phyloP scores from a whole-genome alignment of 2,797 vertebrate species.

The Pygocentrus nattereri region DNA sequence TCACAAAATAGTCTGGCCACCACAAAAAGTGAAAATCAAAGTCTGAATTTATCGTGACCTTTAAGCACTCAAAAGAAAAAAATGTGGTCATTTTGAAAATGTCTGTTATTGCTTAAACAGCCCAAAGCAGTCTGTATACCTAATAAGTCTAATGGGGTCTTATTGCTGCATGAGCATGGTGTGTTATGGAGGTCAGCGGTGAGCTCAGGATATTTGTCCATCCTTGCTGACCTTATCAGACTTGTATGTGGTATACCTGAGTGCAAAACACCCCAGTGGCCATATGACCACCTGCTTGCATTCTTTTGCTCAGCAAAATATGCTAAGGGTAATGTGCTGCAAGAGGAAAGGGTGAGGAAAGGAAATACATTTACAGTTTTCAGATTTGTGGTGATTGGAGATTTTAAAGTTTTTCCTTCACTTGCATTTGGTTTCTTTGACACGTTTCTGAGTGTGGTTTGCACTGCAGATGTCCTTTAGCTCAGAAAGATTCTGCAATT shows the following conservation, averaged over 20 bases:
- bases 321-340: neutral
- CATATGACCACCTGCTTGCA: neutral
- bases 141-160: too few relatives aligned
- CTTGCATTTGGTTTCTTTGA: neutral
- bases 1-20: neutral
- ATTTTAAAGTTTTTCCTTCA: neutral
- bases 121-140: neutral
- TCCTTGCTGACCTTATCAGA: neutral
- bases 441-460: neutral
- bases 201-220: slow-evolving; percentile 2
- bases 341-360: too few relatives aligned
- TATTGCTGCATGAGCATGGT: too few relatives aligned
- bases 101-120: neutral
- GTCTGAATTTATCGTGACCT: neutral
- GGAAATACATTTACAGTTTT: neutral
- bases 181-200: neutral
- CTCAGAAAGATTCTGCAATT: neutral
- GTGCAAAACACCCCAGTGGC: neutral
- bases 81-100: neutral
- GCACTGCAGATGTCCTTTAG: neutral
- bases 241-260: slow-evolving; percentile 12
- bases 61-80: neutral
- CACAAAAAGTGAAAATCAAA: neutral
- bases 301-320: neutral
- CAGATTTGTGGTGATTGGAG: neutral